Conservation (phyloP, 2,797 vertebrate genomes). For the Cercopithecus diana region DNA sequence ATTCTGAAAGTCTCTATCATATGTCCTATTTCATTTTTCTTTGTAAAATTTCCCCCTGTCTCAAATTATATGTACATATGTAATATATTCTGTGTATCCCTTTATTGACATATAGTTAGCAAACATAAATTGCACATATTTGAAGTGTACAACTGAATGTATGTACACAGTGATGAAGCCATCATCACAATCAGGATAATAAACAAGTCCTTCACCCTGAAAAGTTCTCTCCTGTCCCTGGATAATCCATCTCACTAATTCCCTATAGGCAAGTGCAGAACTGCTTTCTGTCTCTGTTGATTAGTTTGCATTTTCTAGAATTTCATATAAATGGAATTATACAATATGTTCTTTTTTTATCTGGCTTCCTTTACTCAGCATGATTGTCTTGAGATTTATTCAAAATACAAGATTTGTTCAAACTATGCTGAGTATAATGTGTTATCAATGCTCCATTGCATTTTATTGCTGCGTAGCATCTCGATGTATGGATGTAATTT, state of each 20-base stretch:
- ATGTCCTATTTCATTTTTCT: not conserved
- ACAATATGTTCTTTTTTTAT: not conserved
- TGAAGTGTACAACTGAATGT: not conserved
- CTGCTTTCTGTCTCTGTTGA: not conserved
- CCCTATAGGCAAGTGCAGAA: not conserved
- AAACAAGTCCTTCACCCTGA: not conserved
- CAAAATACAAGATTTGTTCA: not conserved
- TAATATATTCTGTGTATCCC: not conserved
- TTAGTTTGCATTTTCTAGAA: not conserved
- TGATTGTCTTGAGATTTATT: not conserved
- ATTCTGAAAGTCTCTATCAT: not conserved
- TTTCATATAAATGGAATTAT: not conserved
- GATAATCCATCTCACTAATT: not conserved
- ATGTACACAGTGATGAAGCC: not conserved
- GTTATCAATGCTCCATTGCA: not conserved
- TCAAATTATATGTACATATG: not conserved
- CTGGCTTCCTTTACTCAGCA: not conserved
- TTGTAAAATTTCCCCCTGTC: not conserved
- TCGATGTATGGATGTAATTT: not conserved
- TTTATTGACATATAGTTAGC: not conserved
- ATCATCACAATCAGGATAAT: not conserved
- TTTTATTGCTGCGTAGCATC: not conserved
- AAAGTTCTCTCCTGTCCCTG: not conserved
- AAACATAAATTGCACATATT: not conserved
- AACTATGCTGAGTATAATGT: not conserved